A percentile compares a stretch with the other conserved stretches of the same genome.
Conservation (phyloP, 2,888 invertebrate species). For the Himalopsyche anomala region DNA sequence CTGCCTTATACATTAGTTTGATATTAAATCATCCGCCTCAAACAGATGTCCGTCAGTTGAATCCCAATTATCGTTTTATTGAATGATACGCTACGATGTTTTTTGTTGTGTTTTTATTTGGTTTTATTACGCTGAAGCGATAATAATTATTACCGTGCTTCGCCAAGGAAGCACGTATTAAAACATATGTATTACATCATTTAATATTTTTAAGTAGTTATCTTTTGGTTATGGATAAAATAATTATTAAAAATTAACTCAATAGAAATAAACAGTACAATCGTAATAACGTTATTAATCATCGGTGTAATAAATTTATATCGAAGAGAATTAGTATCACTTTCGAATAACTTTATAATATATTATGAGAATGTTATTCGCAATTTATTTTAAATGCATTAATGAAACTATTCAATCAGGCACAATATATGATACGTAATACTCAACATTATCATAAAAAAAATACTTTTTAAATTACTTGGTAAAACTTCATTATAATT, state of each 20-base stretch:
- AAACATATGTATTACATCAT: constrained; percentile 2
- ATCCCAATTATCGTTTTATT: constrained; percentile 33
- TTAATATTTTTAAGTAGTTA: background rate
- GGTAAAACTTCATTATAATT: too few relatives aligned
- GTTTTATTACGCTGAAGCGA: constrained; percentile 6
- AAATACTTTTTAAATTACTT: too few relatives aligned
- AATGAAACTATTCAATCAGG: too few relatives aligned
- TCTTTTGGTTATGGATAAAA: background rate
- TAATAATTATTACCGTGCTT: background rate
- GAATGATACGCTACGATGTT: constrained; percentile 41
- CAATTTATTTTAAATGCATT: too few relatives aligned
- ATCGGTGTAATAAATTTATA: background rate
- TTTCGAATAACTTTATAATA: background rate
- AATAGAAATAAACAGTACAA: background rate
- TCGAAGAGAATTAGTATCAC: background rate
- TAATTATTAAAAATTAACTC: background rate
- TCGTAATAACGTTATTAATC: background rate
- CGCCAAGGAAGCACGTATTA: background rate
- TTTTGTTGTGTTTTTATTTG: constrained; percentile 22
- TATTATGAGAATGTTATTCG: too few relatives aligned
- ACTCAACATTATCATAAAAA: too few relatives aligned
- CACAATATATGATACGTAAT: too few relatives aligned
- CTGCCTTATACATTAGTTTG: constrained; percentile 39
- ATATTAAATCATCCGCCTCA: constrained; percentile 51
- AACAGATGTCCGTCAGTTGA: constrained; percentile 46